Evolutionary conservation across 2,113 vertebrate species (phyloP), one percentile per base, ranked within the genome.

Genomic region (Engraulis encrasicolus): DNA sequence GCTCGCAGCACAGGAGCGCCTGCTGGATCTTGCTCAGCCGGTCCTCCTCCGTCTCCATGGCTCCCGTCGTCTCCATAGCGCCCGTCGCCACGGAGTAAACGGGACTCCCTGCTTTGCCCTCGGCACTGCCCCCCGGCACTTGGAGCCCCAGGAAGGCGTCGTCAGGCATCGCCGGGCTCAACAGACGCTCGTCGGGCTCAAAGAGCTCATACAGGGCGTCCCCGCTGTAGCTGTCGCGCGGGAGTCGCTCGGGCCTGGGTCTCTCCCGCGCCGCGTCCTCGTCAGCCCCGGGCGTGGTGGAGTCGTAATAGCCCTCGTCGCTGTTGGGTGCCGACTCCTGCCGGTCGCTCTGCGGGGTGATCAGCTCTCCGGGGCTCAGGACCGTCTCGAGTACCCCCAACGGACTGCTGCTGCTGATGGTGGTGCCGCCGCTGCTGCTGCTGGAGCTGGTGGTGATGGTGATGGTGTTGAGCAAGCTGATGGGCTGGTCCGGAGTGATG

Each of bases 201-300:
- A 97, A 97, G 78, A 99, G 97, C 86, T 99, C 98, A 9, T 99
- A 99, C 27, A 99, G 96, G 34, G 98, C 98, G 85, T 99, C 98
- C 0, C 98, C 98, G 0, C 98, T 99, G 89, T 99, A 99, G 88
- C 98, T 99, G 90, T 99, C 98, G 45, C 98, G 91, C 50, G 98
- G 97, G 31, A 99, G 93, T 19, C 96, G 94, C 48, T 97, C 96
- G 71, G 94, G 94, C 61, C 87, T 93, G 7, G 94, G 87, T 87
- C 95, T 93, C 34, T 98, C 98, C 2, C 95, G 95, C 0, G 87
- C 92, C 0, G 87, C 92, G 37, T 99, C 96, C 0, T 97, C 98
- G 0, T 99, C 98, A 0, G 93, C 97, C 78, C 97, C 98, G 0
- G 98, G 98, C 0, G 98, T 99, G 17, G 95, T 97, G 2, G 98